phyloP scores from a whole-genome alignment of 2,888 invertebrate genomes.

The Eupithecia pulchellata region DNA sequence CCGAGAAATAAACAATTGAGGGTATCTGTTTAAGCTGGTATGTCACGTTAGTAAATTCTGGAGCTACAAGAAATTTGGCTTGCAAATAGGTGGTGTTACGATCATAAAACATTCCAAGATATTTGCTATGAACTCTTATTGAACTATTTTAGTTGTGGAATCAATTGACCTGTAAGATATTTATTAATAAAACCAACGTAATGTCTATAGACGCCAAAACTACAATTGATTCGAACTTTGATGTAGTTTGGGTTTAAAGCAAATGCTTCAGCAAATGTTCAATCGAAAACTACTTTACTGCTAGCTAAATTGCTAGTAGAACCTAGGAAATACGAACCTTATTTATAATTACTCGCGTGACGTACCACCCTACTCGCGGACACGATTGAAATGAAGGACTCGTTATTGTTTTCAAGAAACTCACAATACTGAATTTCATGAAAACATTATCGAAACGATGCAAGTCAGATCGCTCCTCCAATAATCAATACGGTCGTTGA shows the following conservation, averaged over 20 bases:
- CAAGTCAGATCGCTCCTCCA: not conserved
- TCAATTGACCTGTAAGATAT: not conserved
- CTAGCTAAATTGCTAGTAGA: not conserved
- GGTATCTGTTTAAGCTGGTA: conserved; percentile 13
- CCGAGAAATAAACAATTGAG: conserved; percentile 23
- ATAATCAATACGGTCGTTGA: not conserved
- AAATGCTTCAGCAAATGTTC: not conserved
- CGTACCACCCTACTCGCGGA: not conserved
- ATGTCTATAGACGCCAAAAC: not conserved
- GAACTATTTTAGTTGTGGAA: not conserved
- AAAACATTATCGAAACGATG: not conserved
- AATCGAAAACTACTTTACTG: not conserved
- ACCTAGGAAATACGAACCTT: not conserved
- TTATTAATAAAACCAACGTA: no score
- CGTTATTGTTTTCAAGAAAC: not conserved
- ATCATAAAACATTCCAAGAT: not conserved
- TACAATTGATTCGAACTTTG: not conserved
- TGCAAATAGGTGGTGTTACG: not conserved
- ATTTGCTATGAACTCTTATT: not conserved
- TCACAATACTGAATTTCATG: not conserved
- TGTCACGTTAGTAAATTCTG: not conserved
- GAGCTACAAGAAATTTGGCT: not conserved
- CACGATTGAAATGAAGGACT: not conserved
- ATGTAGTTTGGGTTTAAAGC: not conserved
- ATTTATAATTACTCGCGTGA: not conserved